Evolutionary conservation across 37 sponge, comb jelly and placozoan genomes (phyloP).

Genomic region (Amphimedon queenslandica): DNA sequence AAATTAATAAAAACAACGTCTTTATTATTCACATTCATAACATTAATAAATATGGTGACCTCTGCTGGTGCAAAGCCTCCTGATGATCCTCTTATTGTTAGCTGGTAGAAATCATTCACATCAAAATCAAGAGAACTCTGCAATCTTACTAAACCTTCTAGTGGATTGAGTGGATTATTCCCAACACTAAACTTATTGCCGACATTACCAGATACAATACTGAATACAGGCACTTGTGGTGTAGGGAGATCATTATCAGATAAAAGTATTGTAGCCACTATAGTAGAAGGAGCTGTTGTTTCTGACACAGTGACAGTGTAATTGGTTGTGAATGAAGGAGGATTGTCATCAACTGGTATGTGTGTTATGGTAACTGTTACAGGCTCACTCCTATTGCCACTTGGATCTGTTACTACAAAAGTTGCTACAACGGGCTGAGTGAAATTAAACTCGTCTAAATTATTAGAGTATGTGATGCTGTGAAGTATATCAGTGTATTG

Average conservation of each 20-base stretch:
- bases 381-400: constrained; percentile 20
- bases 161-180: constrained; percentile 19
- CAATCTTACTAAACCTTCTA: constrained; percentile 16
- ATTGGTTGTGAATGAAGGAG: constrained; percentile 33
- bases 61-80: constrained; percentile 6
- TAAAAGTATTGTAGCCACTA: constrained; percentile 22
- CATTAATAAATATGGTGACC: background rate
- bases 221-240: constrained; percentile 5
- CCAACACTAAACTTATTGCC: constrained; percentile 19
- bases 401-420: constrained; percentile 54
- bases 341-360: constrained; percentile 66
- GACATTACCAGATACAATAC: constrained; percentile 5
- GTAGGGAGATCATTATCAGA: constrained; percentile 27
- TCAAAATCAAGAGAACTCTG: constrained; percentile 29
- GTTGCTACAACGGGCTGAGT: constrained; percentile 10
- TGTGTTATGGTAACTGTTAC: constrained; percentile 16
- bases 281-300: background rate
- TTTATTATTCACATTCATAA: constrained; percentile 2
- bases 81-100: constrained; percentile 14
- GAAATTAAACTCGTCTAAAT: constrained; percentile 44
- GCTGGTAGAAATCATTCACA: background rate
- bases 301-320: constrained; percentile 33
- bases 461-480: constrained; percentile 49
- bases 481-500: constrained; percentile 24
- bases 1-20: constrained; percentile 11